Base-by-base conservation (phyloP, 2,888 invertebrate species). In the Emmelina monodactyla region DNA sequence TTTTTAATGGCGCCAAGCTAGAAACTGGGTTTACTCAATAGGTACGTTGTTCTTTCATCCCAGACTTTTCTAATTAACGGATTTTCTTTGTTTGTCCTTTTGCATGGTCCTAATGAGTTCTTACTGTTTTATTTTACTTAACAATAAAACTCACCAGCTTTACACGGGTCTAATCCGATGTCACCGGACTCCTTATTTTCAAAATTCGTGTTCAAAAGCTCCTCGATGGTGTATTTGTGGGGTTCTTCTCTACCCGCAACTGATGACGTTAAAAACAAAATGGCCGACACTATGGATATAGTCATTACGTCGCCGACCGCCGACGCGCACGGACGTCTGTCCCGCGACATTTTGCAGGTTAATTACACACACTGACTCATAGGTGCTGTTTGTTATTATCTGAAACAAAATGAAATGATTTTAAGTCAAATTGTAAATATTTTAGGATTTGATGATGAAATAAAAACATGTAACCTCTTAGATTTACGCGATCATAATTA, bases 141-240 rank as follows among this genome's bases (percentile, higher is more conserved):
- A n/a, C n/a, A n/a, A n/a, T n/a, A 6, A 9, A 19, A 67, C 87
- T 86, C 72, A 92, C 92, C 89, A 62, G 92, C 89, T 83, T 92
- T 92, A 71, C 92, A 92, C 37, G 92, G 88, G 73, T 92, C 92
- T 82, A 91, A 76, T 60, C 92, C 89, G 44, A 89, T 68, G 62
- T 92, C 92, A 43, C 83, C 82, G 30, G 89, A 90, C 39, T 86
- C 83, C 57, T 86, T 87, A 41, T 80, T 80, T 31, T 88, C 85
- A 53, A 88, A 92, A 45, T 81, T 76, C 36, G 70, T 82, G 35
- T 69, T 82, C 53, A 88, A 61, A 45, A 92, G 68, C 55, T 91
- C 86, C 15, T 89, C 86, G 55, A 87, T 82, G 35, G 87, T 87
- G 58, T 83, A 88, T 52, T 69, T 82, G 40, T 72, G 75, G 1